Conservation (phyloP, 2,113 vertebrate species). For the Rhinichthys klamathensis region DNA sequence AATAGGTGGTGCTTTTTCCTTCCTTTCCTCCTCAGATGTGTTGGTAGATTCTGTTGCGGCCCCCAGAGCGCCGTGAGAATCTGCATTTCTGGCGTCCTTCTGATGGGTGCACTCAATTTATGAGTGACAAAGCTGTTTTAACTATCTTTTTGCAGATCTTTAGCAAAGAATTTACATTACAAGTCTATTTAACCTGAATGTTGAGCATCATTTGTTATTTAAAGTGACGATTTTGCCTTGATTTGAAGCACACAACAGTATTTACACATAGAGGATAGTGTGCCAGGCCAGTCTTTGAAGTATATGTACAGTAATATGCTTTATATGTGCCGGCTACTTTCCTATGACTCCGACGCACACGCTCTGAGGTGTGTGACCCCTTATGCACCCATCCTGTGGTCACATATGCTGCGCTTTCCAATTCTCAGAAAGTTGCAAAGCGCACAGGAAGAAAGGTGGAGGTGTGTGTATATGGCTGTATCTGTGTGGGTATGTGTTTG, state of each 20-base stretch:
- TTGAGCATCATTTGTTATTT: background rate
- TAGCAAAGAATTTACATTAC: background rate
- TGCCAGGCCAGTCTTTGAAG: background rate
- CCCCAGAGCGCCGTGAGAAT: background rate
- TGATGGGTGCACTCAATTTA: background rate
- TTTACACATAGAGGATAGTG: background rate
- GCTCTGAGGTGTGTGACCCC: slow-evolving; percentile 59
- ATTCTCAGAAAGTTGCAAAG: slow-evolving; percentile 75
- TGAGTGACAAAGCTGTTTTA: background rate
- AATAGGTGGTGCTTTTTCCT: background rate
- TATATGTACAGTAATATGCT: background rate
- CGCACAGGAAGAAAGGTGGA: slow-evolving; percentile 70
- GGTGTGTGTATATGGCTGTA: slow-evolving; percentile 36
- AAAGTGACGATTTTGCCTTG: background rate
- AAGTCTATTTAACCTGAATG: background rate
- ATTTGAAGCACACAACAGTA: background rate
- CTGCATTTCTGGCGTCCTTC: background rate
- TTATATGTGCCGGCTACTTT: background rate
- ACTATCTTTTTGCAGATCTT: background rate
- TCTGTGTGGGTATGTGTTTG: slow-evolving; percentile 52
- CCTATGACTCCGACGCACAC: slow-evolving; percentile 2
- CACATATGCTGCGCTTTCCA: slow-evolving; percentile 65
- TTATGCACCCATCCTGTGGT: slow-evolving; percentile 65
- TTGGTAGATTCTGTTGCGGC: background rate
- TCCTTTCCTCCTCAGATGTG: slow-evolving; percentile 23